Base-by-base conservation (phyloP, 2,888 invertebrate species). In the Drosophila borborema region DNA sequence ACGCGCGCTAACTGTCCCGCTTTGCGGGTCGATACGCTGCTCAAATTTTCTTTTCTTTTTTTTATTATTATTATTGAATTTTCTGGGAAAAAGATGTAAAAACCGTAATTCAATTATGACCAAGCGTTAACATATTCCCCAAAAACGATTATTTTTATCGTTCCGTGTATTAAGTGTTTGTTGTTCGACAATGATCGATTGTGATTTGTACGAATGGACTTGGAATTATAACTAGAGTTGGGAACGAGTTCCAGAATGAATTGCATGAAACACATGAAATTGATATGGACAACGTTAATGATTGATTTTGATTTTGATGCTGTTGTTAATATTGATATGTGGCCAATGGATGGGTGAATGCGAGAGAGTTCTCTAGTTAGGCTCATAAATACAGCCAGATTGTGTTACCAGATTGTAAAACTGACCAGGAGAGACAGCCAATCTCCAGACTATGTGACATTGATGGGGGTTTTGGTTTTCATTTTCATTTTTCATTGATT, bases 121-220 rank as follows among this genome's bases (percentile, higher is more conserved):
- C 68, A 72, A 79, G 67, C 59, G 67, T 73, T 78, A 64, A 64
- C 61, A 69, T 71, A 60, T 64, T 68, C 63, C 55, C 43, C 41
- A 18, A 55, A 55, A 54, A 51, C 43, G 60, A n/a, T 41, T n/a
- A 3, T 41, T 72, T 70, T 70, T 59, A 55, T 55, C 55, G 55
- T 55, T 55, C 20, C 55, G 18, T 18, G 41, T 78, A 74, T 75
- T 76, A 69, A 72, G 60, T 70, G 53, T 65, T 58, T 64, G 59
- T 56, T 55, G 23, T 58, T 72, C 75, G 89, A 89, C 89, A 91
- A 87, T 90, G 89, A 90, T 90, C 90, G 89, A 90, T 90, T 87
- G 88, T 90, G 80, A 84, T 77, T 89, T 76, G 71, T 61, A 66
- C 72, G 78, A 89, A 87, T 82, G 74, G 75, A 63, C 64, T 56